Evolutionary conservation across 2,113 vertebrate genomes (phyloP).

Genomic region (Lycaon pictus): DNA sequence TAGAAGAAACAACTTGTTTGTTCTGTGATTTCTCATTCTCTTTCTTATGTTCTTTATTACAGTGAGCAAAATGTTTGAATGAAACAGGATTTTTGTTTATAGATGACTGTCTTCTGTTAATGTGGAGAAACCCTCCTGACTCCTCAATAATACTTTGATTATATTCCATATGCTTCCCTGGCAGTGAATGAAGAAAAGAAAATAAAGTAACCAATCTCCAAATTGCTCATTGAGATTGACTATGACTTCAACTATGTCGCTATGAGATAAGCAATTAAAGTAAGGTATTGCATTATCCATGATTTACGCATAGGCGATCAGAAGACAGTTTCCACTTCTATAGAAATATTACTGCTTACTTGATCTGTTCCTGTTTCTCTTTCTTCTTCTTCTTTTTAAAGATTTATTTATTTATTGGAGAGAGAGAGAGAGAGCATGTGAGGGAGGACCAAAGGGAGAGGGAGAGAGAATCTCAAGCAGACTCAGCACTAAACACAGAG

Average conservation of each 20-base stretch:
- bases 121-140: slow-evolving; percentile 54
- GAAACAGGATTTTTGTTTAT: slow-evolving; percentile 62
- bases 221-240: neutral
- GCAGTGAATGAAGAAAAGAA: slow-evolving; percentile 46
- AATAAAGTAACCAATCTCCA: slow-evolving; percentile 33
- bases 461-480: neutral
- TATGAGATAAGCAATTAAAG: slow-evolving; percentile 57
- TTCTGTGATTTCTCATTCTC: slow-evolving; percentile 52
- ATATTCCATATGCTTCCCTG: neutral
- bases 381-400: neutral
- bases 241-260: neutral
- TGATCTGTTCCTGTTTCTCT: neutral
- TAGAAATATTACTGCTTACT: slow-evolving; percentile 10
- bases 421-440: neutral
- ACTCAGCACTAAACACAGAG: neutral
- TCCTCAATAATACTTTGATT: slow-evolving; percentile 53
- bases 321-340: neutral
- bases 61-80: slow-evolving; percentile 66
- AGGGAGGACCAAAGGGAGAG: neutral
- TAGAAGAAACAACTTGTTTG: slow-evolving; percentile 63
- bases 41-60: slow-evolving; percentile 63
- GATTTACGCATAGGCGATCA: neutral
- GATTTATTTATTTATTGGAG: neutral
- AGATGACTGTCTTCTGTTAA: slow-evolving; percentile 54
- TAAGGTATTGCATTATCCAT: neutral